phyloP scores from a whole-genome alignment of 2,888 invertebrate species.

The Seira ritae region DNA sequence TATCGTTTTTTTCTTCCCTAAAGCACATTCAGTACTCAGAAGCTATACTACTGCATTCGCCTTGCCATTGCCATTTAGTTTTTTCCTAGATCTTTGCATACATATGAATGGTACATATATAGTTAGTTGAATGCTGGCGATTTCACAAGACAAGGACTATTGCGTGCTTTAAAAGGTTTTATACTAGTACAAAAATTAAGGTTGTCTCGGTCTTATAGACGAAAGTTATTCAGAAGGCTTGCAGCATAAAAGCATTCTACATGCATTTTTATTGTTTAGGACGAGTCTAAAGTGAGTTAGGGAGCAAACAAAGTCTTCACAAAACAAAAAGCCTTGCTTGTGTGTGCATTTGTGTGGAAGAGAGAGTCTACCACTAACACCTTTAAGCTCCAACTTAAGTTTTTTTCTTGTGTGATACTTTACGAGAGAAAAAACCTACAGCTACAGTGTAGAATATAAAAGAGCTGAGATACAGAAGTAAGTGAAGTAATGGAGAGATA shows the following conservation, averaged over 20 bases:
- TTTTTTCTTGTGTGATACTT: not conserved
- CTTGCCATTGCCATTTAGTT: conserved; percentile 2
- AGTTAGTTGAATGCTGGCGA: not conserved
- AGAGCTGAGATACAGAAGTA: too few relatives aligned
- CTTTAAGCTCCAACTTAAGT: conserved; percentile 1
- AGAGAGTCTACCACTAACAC: conserved; percentile 8
- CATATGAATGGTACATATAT: too few relatives aligned
- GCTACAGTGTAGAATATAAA: too few relatives aligned
- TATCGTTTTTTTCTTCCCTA: too few relatives aligned
- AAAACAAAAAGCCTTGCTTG: not conserved
- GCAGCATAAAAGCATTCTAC: not conserved
- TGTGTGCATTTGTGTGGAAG: not conserved
- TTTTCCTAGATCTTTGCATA: not conserved
- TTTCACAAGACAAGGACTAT: conserved; percentile 28
- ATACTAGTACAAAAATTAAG: not conserved
- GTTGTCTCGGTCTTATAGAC: not conserved
- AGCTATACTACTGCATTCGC: not conserved
- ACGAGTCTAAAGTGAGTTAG: conserved; percentile 7
- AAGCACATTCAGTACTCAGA: not conserved
- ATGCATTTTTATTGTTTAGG: conserved; percentile 2
- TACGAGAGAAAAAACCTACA: not conserved
- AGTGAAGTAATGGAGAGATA: too few relatives aligned
- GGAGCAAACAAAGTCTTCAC: not conserved
- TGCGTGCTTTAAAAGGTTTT: conserved; percentile 18
- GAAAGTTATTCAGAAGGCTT: not conserved